Conservation (phyloP, 2,113 vertebrate genomes). For the Gallinago paraguaiae region DNA sequence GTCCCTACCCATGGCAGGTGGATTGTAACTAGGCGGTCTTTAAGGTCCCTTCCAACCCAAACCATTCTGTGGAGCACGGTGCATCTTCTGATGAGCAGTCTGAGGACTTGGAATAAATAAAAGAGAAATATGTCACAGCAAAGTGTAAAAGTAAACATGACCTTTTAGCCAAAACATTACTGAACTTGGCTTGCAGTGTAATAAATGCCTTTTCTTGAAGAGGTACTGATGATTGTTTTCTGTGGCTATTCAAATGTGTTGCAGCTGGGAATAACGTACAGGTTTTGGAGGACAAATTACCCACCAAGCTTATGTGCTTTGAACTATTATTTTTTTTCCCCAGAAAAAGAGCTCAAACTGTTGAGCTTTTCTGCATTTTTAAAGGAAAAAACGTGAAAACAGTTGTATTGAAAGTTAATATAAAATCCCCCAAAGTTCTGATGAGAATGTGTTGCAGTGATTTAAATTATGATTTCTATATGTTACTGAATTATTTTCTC, state of each 20-base stretch:
- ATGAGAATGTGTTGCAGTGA: not conserved
- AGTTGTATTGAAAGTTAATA: not conserved
- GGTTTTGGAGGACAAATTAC: not conserved
- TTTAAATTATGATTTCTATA: not conserved
- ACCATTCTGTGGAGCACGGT: not conserved
- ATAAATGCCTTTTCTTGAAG: not conserved
- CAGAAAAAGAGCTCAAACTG: not conserved
- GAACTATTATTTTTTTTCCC: rapidly evolving
- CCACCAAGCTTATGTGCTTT: not conserved
- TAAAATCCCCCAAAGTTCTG: not conserved
- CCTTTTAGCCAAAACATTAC: not conserved
- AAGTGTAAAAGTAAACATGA: not conserved
- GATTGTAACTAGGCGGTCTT: not conserved
- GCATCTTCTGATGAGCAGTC: not conserved
- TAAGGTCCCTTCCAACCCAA: not conserved
- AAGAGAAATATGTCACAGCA: rapidly evolving
- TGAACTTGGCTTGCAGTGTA: not conserved
- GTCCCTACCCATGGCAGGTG: not conserved
- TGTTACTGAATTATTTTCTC: rapidly evolving
- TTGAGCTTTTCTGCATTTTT: not conserved
- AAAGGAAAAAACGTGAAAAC: not conserved
- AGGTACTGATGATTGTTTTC: rapidly evolving
- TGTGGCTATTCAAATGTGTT: not conserved
- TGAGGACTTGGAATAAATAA: not conserved
- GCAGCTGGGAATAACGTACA: not conserved